Percentiles rank a stretch among this genome's conserved stretches.
phyloP scores from a whole-genome alignment of 2,888 invertebrate genomes.

The Eristalis tenax region DNA sequence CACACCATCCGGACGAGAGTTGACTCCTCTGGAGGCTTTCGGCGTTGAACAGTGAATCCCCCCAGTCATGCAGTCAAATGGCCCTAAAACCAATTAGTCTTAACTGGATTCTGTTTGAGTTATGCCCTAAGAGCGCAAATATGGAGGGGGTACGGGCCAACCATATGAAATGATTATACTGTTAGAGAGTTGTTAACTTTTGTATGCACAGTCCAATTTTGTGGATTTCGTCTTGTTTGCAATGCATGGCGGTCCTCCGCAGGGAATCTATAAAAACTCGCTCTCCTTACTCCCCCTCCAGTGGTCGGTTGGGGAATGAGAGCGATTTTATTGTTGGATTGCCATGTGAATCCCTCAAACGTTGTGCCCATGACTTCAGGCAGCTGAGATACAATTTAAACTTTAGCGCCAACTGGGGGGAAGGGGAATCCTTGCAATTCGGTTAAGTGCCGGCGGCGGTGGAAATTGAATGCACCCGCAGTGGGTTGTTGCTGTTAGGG shows the following conservation, averaged over 20 bases:
- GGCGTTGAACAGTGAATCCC: neutral
- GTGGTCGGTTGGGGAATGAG: neutral
- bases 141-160: neutral
- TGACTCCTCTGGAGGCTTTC: neutral
- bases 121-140: neutral
- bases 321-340: neutral
- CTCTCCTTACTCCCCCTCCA: neutral
- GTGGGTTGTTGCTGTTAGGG: neutral
- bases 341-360: neutral
- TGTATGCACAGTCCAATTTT: neutral
- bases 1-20: neutral
- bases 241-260: neutral
- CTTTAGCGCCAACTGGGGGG: neutral
- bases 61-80: slow-evolving; percentile 7
- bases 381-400: neutral
- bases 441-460: neutral
- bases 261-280: neutral
- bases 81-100: slow-evolving; percentile 24
- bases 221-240: neutral
- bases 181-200: slow-evolving; percentile 25
- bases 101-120: slow-evolving; percentile 1
- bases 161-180: slow-evolving; percentile 22
- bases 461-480: neutral
- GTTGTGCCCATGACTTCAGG: neutral
- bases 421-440: neutral